Percentiles rank a stretch among this genome's conserved stretches.
Evolutionary conservation across 2,797 vertebrate species (phyloP).

Genomic region (Falco rusticolus): DNA sequence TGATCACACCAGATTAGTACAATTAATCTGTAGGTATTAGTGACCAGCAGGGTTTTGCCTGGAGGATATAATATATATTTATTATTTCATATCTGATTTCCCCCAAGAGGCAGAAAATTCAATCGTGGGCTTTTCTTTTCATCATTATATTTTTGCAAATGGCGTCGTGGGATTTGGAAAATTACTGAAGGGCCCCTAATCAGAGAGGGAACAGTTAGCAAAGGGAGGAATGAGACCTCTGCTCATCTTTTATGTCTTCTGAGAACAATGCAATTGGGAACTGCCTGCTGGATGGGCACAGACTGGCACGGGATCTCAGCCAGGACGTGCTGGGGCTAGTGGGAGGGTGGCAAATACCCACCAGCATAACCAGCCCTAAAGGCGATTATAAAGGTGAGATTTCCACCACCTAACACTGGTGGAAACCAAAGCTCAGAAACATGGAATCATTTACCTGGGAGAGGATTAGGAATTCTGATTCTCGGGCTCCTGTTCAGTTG

Average conservation of each 20-base stretch:
- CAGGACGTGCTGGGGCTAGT: neutral
- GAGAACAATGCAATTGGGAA: neutral
- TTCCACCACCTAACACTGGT: neutral
- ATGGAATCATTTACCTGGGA: neutral
- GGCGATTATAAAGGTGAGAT: too few species aligned
- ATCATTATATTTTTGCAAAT: neutral
- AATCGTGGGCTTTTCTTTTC: neutral
- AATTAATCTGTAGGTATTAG: constrained; percentile 68
- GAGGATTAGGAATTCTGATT: neutral
- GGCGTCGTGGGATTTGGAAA: neutral
- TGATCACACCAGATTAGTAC: constrained; percentile 44
- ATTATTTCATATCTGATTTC: constrained; percentile 64
- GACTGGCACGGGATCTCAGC: neutral
- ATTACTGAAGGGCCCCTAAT: neutral
- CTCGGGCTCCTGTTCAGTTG: neutral
- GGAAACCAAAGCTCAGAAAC: neutral
- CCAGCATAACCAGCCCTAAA: neutral
- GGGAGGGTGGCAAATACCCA: neutral
- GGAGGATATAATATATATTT: constrained; percentile 56
- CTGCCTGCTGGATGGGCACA: rapidly evolving
- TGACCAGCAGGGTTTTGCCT: constrained; percentile 20
- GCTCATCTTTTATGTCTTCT: neutral
- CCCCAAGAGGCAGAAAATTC: constrained; percentile 18
- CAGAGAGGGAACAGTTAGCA: neutral
- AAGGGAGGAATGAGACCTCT: neutral